phyloP scores from a whole-genome alignment of 2,888 invertebrate genomes.

The Polyommatus iphigenia region DNA sequence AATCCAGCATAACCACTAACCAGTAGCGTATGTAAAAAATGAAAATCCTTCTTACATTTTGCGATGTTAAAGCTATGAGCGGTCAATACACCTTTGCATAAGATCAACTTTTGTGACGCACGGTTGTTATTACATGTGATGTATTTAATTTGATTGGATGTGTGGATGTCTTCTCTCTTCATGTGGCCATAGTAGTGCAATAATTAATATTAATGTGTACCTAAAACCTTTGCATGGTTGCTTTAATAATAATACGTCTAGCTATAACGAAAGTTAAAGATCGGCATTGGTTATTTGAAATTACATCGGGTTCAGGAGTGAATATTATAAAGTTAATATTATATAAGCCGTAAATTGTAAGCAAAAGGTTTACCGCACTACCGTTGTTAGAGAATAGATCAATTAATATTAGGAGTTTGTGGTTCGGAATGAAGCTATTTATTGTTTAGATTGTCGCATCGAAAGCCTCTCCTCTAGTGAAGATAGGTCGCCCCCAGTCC shows the following conservation, averaged over 20 bases:
- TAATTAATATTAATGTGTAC: conserved; percentile 15
- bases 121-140: not conserved
- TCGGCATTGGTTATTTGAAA: not conserved
- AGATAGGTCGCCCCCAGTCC: conserved; percentile 39
- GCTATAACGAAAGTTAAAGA: not conserved
- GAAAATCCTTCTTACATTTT: too few species aligned
- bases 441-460: conserved; percentile 6
- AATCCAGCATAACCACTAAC: too few species aligned
- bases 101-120: not conserved
- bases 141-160: conserved; percentile 8
- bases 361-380: conserved; percentile 12
- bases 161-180: conserved; percentile 21
- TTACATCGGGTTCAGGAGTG: not conserved
- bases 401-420: conserved; percentile 4
- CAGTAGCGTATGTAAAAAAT: not conserved
- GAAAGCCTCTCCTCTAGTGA: not conserved
- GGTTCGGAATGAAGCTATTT: conserved; percentile 18
- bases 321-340: conserved; percentile 4
- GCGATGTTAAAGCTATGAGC: not conserved
- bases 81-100: not conserved
- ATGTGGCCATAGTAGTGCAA: conserved; percentile 29
- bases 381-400: conserved; percentile 7
- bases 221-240: conserved; percentile 18
- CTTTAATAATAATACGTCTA: conserved; percentile 12
- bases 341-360: conserved; percentile 1